Conservation (phyloP, 2,113 vertebrate species). For the Mungos mungo region DNA sequence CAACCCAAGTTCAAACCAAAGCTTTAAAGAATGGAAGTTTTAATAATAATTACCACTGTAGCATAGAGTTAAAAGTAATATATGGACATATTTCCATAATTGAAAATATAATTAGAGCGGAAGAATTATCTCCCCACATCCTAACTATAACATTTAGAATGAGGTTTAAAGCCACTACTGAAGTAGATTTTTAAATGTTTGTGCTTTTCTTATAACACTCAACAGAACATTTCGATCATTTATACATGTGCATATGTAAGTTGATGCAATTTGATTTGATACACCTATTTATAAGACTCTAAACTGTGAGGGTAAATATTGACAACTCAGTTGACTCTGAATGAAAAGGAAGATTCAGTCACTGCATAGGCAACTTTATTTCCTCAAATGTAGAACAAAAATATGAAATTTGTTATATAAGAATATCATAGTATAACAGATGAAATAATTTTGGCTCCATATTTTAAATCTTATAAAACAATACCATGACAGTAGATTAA, state of each 20-base stretch:
- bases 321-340: background rate
- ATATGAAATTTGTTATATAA: background rate
- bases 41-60: background rate
- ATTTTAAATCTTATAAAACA: background rate
- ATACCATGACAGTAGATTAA: background rate
- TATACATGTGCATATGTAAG: background rate
- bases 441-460: background rate
- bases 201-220: background rate
- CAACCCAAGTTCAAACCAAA: background rate
- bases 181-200: background rate
- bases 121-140: background rate
- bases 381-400: background rate
- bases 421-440: background rate
- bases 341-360: background rate
- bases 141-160: background rate
- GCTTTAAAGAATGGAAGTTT: background rate
- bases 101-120: conserved; percentile 1
- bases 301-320: background rate
- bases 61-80: background rate
- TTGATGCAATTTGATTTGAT: background rate
- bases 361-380: background rate
- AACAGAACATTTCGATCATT: background rate
- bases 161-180: background rate
- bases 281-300: background rate
- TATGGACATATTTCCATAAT: background rate